Conservation (phyloP, 1,140 invertebrate species). For the Apis laboriosa region DNA sequence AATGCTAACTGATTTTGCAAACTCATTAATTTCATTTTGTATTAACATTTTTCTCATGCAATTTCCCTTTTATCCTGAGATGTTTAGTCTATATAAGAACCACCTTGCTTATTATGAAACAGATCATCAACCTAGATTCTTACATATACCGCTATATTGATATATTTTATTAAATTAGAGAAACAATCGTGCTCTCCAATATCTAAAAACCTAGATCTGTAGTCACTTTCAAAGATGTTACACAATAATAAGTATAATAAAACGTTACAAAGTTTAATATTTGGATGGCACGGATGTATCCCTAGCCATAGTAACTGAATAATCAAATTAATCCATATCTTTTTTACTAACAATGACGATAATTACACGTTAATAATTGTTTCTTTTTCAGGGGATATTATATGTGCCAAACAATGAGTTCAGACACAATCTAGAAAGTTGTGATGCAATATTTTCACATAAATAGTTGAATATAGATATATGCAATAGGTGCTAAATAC, state of each 20-base stretch:
- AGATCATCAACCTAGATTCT: conserved; percentile 56
- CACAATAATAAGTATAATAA: conserved; percentile 24
- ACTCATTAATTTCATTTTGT: conserved; percentile 32
- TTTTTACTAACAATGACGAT: conserved; percentile 4
- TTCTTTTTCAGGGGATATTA: conserved; percentile 25
- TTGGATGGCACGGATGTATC: conserved; percentile 55
- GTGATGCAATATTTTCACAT: conserved; percentile 52
- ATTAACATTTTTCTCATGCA: conserved; percentile 24
- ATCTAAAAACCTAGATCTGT: conserved; percentile 44
- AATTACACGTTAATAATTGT: conserved; percentile 38
- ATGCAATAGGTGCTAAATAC: conserved; percentile 69
- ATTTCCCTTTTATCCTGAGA: conserved; percentile 20
- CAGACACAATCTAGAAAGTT: conserved; percentile 54
- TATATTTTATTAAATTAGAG: conserved; percentile 27
- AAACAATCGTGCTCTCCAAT: conserved; percentile 53
- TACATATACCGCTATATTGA: conserved; percentile 50
- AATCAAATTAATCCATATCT: conserved; percentile 14
- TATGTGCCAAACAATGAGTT: conserved; percentile 43
- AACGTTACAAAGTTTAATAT: conserved; percentile 23
- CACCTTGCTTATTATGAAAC: conserved; percentile 24
- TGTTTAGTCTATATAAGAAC: conserved; percentile 59
- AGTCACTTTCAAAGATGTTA: conserved; percentile 18
- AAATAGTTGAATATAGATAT: conserved; percentile 60
- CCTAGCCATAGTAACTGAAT: conserved; percentile 29
- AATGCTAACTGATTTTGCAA: conserved; percentile 64